Conservation (phyloP, 30 jellyfish, hydroid and myxozoan genomes). For the Aurelia sp. region DNA sequence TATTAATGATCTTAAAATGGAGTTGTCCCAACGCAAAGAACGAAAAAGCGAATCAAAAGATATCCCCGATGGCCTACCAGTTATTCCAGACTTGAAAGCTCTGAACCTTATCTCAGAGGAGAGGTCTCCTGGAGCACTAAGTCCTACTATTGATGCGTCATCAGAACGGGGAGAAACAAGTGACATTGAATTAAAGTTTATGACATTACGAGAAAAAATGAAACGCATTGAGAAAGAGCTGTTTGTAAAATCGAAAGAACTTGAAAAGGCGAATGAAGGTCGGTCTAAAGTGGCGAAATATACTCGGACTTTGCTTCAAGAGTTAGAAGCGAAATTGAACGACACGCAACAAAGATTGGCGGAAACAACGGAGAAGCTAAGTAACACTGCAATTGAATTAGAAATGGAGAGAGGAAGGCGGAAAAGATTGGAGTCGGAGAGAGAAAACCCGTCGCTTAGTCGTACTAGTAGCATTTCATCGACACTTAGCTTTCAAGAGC, state of each 20-base stretch:
- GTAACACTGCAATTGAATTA: slow-evolving; percentile 72
- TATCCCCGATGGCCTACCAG: slow-evolving; percentile 32
- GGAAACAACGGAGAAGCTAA: slow-evolving; percentile 81
- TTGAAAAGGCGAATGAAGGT: slow-evolving; percentile 98
- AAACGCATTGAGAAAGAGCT: slow-evolving; percentile 92
- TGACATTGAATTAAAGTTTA: slow-evolving; percentile 82
- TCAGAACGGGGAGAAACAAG: slow-evolving; percentile 77
- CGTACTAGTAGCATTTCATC: slow-evolving; percentile 78
- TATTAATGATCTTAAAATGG: slow-evolving; percentile 62
- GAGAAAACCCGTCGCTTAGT: slow-evolving; percentile 59
- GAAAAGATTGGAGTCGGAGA: slow-evolving; percentile 72
- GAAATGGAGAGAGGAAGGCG: slow-evolving; percentile 89
- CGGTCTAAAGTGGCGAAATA: slow-evolving; percentile 98
- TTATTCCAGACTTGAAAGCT: slow-evolving; percentile 46
- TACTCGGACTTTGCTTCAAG: slow-evolving; percentile 95
- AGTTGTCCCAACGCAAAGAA: slow-evolving; percentile 40
- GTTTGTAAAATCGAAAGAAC: slow-evolving; percentile 89
- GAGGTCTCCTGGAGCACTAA: slow-evolving; percentile 28
- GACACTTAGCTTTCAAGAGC: slow-evolving; percentile 41
- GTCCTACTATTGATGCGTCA: slow-evolving; percentile 45
- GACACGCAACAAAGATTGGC: slow-evolving; percentile 77
- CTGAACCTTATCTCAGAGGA: slow-evolving; percentile 40
- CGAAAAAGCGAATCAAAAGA: slow-evolving; percentile 12
- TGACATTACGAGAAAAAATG: slow-evolving; percentile 80
- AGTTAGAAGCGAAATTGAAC: slow-evolving; percentile 89